Percentiles rank a stretch among this genome's conserved stretches.
Evolutionary conservation across 2,113 vertebrate species (phyloP).

Genomic region (Castor canadensis): DNA sequence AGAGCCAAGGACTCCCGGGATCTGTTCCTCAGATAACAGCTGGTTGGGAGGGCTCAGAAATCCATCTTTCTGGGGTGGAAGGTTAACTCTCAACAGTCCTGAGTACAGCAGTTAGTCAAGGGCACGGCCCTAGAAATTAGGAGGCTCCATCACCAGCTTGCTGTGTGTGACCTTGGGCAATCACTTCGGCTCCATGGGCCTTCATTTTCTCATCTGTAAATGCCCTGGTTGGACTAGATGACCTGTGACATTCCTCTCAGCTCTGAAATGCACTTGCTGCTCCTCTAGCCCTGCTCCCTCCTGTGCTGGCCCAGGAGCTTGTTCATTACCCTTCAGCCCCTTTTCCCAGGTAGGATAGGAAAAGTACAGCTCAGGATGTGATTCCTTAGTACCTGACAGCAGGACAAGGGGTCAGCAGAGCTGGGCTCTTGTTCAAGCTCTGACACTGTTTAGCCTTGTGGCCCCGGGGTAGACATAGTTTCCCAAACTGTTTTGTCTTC

Average conservation of each 20-base stretch:
- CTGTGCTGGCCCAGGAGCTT: background rate
- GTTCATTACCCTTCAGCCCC: background rate
- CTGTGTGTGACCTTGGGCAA: background rate
- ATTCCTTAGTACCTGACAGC: background rate
- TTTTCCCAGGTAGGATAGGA: background rate
- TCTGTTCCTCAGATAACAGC: background rate
- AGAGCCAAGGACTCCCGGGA: conserved; percentile 25
- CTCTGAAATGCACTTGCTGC: background rate
- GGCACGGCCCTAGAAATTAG: background rate
- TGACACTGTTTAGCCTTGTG: background rate
- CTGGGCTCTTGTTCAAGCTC: background rate
- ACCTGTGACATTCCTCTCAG: background rate
- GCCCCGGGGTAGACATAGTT: background rate
- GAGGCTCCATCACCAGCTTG: background rate
- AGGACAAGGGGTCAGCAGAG: background rate
- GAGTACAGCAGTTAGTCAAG: background rate
- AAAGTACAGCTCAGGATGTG: background rate
- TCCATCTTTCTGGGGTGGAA: background rate
- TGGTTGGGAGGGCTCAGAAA: background rate
- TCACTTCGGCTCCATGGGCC: background rate
- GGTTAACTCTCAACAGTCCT: background rate
- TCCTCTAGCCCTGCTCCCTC: background rate
- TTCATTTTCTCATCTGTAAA: background rate
- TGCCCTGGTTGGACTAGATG: background rate
- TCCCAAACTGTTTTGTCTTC: background rate